Percentiles rank a stretch among this genome's conserved stretches.
Conservation (phyloP, 2,113 vertebrate genomes). For the Calonectris borealis region DNA sequence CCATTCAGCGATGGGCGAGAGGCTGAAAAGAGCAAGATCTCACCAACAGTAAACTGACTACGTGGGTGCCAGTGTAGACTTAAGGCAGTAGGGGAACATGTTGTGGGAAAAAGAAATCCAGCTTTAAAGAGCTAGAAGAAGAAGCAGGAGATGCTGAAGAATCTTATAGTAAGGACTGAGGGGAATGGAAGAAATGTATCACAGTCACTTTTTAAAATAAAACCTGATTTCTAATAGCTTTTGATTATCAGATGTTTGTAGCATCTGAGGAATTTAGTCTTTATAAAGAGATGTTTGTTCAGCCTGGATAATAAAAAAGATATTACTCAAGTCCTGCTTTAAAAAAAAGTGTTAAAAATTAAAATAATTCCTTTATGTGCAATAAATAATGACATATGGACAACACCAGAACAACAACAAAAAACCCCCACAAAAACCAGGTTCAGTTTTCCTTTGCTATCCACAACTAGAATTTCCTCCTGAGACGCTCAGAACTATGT, state of each 20-base stretch:
- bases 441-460: neutral
- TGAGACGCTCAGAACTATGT: neutral
- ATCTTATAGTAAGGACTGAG: neutral
- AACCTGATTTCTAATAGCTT: neutral
- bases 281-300: neutral
- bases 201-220: neutral
- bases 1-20: neutral
- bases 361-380: neutral
- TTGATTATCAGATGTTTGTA: neutral
- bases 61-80: neutral
- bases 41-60: neutral
- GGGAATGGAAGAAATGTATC: neutral
- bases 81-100: neutral
- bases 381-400: neutral
- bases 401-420: neutral
- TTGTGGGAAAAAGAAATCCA: neutral
- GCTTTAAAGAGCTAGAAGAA: neutral
- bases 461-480: neutral
- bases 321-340: neutral
- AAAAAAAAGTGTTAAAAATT: neutral
- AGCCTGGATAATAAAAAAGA: neutral
- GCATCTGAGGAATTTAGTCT: neutral
- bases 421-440: neutral
- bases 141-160: neutral
- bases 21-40: neutral